These are phyloP conservation scores for Drosophila setosimentum DNA, from an alignment of 2,888 invertebrate species.

Conservation along the genomic window DNA sequence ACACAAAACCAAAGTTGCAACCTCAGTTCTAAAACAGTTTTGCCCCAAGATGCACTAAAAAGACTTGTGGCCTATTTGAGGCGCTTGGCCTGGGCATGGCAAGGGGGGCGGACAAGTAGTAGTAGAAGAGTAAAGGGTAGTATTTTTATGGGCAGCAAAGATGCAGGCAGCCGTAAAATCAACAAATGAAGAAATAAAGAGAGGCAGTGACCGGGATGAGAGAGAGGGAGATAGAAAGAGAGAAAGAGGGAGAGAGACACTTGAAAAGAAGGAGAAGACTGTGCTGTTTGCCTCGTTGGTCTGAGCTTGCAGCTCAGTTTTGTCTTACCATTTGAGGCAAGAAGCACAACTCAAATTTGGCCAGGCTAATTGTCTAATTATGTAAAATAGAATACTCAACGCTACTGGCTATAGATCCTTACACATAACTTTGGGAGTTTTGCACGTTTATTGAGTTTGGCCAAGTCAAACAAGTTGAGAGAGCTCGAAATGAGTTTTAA, in stretches of 20 bases:
- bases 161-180: constrained; percentile 46
- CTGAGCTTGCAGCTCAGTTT: constrained; percentile 17
- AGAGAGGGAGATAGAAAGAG: neutral
- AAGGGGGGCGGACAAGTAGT: too few relatives aligned
- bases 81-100: neutral
- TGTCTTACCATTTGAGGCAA: constrained; percentile 15
- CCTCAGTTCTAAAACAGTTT: constrained; percentile 45
- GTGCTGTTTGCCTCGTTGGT: neutral
- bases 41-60: constrained; percentile 49
- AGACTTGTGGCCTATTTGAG: constrained; percentile 50
- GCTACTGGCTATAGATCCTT: neutral
- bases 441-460: constrained; percentile 41
- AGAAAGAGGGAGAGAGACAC: neutral
- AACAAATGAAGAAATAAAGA: constrained; percentile 29
- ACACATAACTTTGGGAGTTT: constrained; percentile 25
- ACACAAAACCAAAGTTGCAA: constrained; percentile 47
- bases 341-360: constrained; percentile 10
- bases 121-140: neutral
- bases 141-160: constrained; percentile 52
- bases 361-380: constrained; percentile 55
- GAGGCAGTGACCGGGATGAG: neutral
- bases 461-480: constrained; percentile 32
- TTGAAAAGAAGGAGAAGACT: neutral
- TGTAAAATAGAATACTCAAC: constrained; percentile 34
- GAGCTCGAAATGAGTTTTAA: constrained; percentile 35